Conservation (phyloP, 2,113 vertebrate genomes). For the Haplochromis vanheusdeni region DNA sequence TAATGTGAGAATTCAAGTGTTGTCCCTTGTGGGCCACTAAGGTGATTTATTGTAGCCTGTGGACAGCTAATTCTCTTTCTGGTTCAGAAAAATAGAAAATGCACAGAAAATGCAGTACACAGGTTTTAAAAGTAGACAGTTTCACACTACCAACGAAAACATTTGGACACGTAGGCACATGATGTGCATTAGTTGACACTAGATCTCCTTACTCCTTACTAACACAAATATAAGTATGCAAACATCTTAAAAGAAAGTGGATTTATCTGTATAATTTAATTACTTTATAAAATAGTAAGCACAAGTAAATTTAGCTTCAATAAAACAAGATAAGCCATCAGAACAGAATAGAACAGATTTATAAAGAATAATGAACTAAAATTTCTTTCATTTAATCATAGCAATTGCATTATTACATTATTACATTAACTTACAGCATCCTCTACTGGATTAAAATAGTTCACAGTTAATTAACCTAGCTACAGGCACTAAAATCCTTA, state of each 20-base stretch:
- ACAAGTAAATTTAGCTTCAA: not conserved
- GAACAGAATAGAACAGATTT: not conserved
- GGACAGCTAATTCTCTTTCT: not conserved
- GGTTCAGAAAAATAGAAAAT: not conserved
- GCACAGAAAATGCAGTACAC: not conserved
- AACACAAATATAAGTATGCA: not conserved
- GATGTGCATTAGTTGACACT: not conserved
- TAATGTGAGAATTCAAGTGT: slow-evolving; percentile 18
- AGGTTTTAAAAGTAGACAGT: not conserved
- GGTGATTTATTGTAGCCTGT: slow-evolving; percentile 25
- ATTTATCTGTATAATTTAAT: not conserved
- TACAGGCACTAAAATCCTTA: not conserved
- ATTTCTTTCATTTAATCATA: not conserved
- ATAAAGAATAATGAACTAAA: not conserved
- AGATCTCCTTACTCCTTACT: not conserved
- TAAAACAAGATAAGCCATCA: not conserved
- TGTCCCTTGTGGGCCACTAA: slow-evolving; percentile 17
- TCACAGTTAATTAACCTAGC: not conserved
- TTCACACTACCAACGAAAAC: not conserved
- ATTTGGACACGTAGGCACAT: not conserved
- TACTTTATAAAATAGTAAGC: not conserved
- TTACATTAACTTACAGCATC: not conserved
- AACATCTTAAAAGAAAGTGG: not conserved
- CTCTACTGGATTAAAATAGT: not conserved
- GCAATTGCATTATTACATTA: not conserved